These are phyloP conservation scores for Oriolus oriolus DNA, from an alignment of 2,113 vertebrate species.

Conservation along the genomic window DNA sequence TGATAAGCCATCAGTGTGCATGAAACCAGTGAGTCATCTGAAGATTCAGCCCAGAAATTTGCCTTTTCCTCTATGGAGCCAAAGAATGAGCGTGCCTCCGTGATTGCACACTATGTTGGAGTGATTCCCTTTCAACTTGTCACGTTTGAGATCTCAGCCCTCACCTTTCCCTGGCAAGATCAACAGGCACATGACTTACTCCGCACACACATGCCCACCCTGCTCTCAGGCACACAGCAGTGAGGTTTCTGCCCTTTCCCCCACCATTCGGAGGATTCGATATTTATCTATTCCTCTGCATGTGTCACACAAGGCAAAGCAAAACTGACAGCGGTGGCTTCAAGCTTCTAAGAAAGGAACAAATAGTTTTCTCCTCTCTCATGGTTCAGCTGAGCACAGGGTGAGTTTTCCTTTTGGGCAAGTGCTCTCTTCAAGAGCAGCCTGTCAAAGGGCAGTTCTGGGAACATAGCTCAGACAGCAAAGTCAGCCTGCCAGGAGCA, in stretches of 20 bases:
- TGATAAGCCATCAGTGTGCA: not conserved
- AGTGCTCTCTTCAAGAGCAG: not conserved
- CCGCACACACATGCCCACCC: not conserved
- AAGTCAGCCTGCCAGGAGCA: not conserved
- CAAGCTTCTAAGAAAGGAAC: not conserved
- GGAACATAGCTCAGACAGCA: not conserved
- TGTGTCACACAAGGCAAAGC: not conserved
- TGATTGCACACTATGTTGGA: not conserved
- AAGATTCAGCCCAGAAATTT: not conserved
- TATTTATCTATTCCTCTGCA: not conserved
- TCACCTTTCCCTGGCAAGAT: not conserved
- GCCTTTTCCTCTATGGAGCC: not conserved
- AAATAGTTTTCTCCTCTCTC: not conserved
- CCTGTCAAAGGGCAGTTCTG: not conserved
- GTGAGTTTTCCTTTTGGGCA: not conserved
- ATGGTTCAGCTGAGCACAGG: not conserved
- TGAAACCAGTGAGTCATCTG: not conserved
- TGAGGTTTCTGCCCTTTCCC: not conserved
- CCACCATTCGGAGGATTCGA: not conserved
- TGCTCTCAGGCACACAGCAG: not conserved
- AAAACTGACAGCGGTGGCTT: not conserved
- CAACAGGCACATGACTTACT: not conserved
- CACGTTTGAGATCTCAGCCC: not conserved
- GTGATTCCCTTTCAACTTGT: not conserved
- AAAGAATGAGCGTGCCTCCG: accelerated